Evolutionary conservation across 2,797 vertebrate genomes (phyloP).

Genomic region (Distichodus sexfasciatus): DNA sequence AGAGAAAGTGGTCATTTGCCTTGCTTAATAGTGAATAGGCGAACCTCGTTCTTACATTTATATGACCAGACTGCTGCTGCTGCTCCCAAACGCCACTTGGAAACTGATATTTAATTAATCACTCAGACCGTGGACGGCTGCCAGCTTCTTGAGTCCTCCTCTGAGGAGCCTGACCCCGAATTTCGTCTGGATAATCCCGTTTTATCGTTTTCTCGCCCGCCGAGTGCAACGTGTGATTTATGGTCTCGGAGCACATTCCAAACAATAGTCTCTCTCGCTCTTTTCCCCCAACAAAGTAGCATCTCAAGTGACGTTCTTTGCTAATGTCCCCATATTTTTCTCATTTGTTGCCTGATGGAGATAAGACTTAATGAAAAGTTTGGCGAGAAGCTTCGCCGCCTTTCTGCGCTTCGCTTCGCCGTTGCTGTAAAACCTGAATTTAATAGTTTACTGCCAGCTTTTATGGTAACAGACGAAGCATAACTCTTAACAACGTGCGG

Average conservation of each 20-base stretch:
- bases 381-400: slow-evolving; percentile 37
- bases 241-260: slow-evolving; percentile 14
- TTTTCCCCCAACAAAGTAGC: slow-evolving; percentile 29
- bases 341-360: slow-evolving; percentile 33
- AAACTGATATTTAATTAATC: slow-evolving; percentile 52
- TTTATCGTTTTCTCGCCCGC: slow-evolving; percentile 42
- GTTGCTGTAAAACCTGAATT: slow-evolving; percentile 23
- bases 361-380: slow-evolving; percentile 44
- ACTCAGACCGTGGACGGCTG: slow-evolving; percentile 30
- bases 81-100: slow-evolving; percentile 27
- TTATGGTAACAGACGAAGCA: slow-evolving; percentile 31
- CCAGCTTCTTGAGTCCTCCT: slow-evolving; percentile 30
- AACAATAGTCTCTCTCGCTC: slow-evolving; percentile 21
- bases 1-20: not conserved
- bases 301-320: slow-evolving; percentile 25
- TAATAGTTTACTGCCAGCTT: slow-evolving; percentile 23
- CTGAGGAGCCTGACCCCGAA: slow-evolving; percentile 35
- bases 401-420: slow-evolving; percentile 25
- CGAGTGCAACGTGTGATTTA: slow-evolving; percentile 49
- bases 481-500: not conserved
- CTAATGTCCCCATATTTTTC: slow-evolving; percentile 23
- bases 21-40: not conserved
- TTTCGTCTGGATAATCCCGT: slow-evolving; percentile 48
- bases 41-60: slow-evolving; percentile 12
- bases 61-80: slow-evolving; percentile 1